These are phyloP conservation scores for Rhinolophus sinicus DNA, from an alignment of 2,113 vertebrate species.

Conservation along the genomic window DNA sequence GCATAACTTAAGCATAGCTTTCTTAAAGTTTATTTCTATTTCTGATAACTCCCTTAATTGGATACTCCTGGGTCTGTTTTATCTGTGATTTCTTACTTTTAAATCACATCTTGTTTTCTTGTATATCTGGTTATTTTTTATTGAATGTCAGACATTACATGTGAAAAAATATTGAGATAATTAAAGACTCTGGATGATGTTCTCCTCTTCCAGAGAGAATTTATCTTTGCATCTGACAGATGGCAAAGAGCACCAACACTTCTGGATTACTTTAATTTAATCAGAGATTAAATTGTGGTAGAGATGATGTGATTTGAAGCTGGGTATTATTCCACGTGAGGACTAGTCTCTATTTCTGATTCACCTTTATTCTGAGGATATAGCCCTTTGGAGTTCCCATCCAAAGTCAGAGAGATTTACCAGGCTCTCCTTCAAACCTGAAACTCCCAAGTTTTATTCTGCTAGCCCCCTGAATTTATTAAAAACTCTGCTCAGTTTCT, in stretches of 20 bases:
- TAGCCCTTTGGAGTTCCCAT: not conserved
- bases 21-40: not conserved
- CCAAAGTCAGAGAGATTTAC: not conserved
- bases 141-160: not conserved
- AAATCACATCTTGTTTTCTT: not conserved
- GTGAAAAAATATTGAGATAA: not conserved
- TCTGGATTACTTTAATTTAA: not conserved
- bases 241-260: not conserved
- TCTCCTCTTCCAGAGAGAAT: slow-evolving; percentile 16
- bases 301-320: slow-evolving; percentile 5
- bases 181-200: slow-evolving; percentile 14
- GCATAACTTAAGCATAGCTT: not conserved
- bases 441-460: not conserved
- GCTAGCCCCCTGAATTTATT: not conserved
- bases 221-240: not conserved
- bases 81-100: not conserved
- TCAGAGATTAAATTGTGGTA: not conserved
- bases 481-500: not conserved
- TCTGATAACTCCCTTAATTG: not conserved
- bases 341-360: not conserved
- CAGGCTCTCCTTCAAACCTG: not conserved
- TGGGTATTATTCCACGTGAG: not conserved
- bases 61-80: not conserved
- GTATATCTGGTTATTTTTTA: not conserved
- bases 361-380: not conserved